phyloP scores from a whole-genome alignment of 92 coral and sea anemone genomes.

The Paragorgia papillata region DNA sequence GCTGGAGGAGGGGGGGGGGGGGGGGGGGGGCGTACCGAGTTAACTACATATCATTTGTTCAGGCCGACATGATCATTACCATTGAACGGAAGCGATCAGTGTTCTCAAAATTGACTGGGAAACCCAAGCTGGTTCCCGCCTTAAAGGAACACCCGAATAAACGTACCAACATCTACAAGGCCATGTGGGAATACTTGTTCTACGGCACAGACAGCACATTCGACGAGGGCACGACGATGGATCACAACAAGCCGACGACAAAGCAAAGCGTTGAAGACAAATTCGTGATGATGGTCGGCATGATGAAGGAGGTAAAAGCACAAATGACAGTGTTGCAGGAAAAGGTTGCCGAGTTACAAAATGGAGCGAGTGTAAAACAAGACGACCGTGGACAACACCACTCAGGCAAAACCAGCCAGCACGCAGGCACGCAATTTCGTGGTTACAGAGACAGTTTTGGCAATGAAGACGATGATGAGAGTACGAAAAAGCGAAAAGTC shows the following conservation, averaged over 20 bases:
- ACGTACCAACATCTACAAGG: not conserved
- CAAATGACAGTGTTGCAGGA: conserved; percentile 5
- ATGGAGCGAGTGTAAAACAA: not conserved
- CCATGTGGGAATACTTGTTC: conserved; percentile 21
- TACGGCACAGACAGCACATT: conserved; percentile 22
- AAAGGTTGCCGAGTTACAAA: conserved; percentile 11
- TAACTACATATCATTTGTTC: not conserved
- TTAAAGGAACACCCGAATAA: conserved; percentile 31
- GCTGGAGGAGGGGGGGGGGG: no score
- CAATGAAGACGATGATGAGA: not conserved
- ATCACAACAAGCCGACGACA: no score
- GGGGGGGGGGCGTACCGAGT: no score
- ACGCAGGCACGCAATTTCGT: conserved; percentile 5
- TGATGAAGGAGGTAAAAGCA: conserved; percentile 20
- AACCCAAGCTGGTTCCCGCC: not conserved
- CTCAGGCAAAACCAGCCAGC: not conserved
- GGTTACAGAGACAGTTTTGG: conserved; percentile 9
- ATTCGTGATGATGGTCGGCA: not conserved
- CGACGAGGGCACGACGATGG: not conserved
- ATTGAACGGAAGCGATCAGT: conserved; percentile 24
- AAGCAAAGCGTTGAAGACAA: not conserved
- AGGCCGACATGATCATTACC: conserved; percentile 33
- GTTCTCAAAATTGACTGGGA: not conserved
- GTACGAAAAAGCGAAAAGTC: not conserved
- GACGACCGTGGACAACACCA: not conserved